Percentiles rank a stretch among this genome's conserved stretches.
These are phyloP conservation scores for Drosophila koepferae DNA, from an alignment of 2,888 invertebrate genomes.

Conservation along the genomic window DNA sequence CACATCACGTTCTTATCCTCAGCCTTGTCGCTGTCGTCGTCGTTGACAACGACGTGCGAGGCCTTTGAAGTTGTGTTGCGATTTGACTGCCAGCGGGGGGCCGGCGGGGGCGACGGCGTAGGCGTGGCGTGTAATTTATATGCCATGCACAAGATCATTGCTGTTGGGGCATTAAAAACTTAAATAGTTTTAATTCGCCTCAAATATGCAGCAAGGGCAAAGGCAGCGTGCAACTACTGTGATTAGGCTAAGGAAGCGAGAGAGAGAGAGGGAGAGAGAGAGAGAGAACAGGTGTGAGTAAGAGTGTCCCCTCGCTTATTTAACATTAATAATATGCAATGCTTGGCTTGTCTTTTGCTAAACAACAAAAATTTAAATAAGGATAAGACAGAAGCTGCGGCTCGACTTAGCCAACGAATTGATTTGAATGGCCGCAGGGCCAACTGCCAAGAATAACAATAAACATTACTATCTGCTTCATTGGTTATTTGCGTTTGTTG, in stretches of 20 bases:
- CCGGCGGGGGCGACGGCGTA: background rate
- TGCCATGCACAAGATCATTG: conserved; percentile 76
- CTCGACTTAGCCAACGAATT: conserved; percentile 54
- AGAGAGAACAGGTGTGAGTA: too few species aligned
- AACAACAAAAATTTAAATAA: conserved; percentile 50
- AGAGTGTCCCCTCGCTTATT: background rate
- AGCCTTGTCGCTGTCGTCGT: conserved; percentile 40
- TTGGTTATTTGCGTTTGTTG: conserved; percentile 67
- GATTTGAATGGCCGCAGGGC: conserved; percentile 72
- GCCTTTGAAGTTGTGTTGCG: conserved; percentile 65
- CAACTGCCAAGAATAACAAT: conserved; percentile 70
- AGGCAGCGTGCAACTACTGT: background rate
- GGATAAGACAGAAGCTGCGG: conserved; percentile 33
- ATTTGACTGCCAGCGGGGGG: conserved; percentile 11
- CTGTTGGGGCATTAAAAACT: conserved; percentile 79
- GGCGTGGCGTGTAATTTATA: conserved; percentile 67
- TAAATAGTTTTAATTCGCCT: conserved; percentile 79
- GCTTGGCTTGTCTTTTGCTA: conserved; percentile 33
- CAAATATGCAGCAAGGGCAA: conserved; percentile 60
- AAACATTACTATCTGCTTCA: conserved; percentile 80
- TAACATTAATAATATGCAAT: conserved; percentile 59
- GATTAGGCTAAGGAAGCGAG: background rate
- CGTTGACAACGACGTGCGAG: conserved; percentile 65
- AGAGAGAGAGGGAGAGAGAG: background rate
- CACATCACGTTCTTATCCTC: conserved; percentile 52